Conservation (phyloP, 1,140 invertebrate species). For the Drosophila miranda region DNA sequence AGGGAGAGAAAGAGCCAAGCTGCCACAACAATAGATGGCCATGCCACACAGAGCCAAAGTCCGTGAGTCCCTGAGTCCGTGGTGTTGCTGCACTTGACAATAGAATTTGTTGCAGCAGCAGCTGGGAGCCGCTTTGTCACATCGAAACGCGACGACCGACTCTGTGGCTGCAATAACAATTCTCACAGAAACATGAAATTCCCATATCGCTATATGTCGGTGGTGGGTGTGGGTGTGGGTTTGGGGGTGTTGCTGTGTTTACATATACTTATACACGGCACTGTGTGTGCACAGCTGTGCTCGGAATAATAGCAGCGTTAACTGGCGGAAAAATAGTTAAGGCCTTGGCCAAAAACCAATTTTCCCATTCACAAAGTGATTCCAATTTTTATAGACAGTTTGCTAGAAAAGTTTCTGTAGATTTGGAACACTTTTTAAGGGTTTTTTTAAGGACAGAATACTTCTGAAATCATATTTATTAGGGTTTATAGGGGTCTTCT, state of each 20-base stretch:
- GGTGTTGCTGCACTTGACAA: slow-evolving; percentile 65
- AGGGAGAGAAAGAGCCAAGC: slow-evolving; percentile 49
- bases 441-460: too few relatives aligned
- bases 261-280: slow-evolving; percentile 2
- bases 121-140: slow-evolving; percentile 25
- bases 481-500: too few relatives aligned
- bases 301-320: slow-evolving; percentile 6
- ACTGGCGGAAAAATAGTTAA: not conserved
- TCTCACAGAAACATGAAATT: slow-evolving; percentile 71
- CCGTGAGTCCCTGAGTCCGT: too few relatives aligned
- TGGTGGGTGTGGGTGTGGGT: slow-evolving; percentile 28
- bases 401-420: too few relatives aligned
- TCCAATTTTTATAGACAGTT: too few relatives aligned
- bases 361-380: too few relatives aligned
- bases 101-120: slow-evolving; percentile 55
- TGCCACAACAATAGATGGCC: slow-evolving; percentile 13
- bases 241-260: slow-evolving; percentile 14
- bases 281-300: slow-evolving; percentile 15
- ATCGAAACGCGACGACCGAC: slow-evolving; percentile 10
- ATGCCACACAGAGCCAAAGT: slow-evolving; percentile 4
- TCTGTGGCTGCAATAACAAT: slow-evolving; percentile 46
- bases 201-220: slow-evolving; percentile 20
- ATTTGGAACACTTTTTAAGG: too few relatives aligned
- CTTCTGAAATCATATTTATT: too few relatives aligned
- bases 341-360: too few relatives aligned